Base-by-base conservation (phyloP, 2,113 vertebrate species). In the Nestor notabilis region DNA sequence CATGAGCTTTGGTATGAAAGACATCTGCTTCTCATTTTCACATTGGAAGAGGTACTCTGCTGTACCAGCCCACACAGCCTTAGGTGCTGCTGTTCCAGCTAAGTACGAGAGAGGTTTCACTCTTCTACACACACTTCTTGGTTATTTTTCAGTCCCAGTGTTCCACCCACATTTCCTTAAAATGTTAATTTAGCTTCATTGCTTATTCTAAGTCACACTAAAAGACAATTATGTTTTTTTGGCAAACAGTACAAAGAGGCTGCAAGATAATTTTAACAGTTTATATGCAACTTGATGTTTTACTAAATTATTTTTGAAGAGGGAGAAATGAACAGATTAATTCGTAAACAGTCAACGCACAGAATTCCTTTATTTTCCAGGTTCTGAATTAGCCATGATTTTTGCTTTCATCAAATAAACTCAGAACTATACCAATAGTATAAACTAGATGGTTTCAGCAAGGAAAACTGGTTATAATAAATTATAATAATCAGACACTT, bases 281-380 rank as follows among this genome's bases (percentile, higher is more conserved):
- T 91, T n/a, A 70, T 15, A 56, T 19, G 29, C 28, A 88, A 44
- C 12, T 55, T n/a, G 3, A 18, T 43, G 41, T 50, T 76, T 70
- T 52, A 83, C 27, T 27, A 79, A 15, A 39, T 76, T 81, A 17
- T 52, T 95, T 82, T 61, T 79, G 28, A 88, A 70, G 31, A 50
- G 18, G 31, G 31, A 93, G 15, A 95, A 95, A 90, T 66, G 15
- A 96, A 93, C 60, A 95, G 50, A 97, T 93, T 76, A 52, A 74
- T 94, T 95, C 86, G 81, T 90, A 83, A 94, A 75, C 44, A 87
- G 74, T 90, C 61, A 93, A 85, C 90, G 89, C 74, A 77, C 63
- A 87, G 25, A 95, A 93, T 78, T 93, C 64, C 55, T 96, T 97
- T 96, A 96, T 97, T 96, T 90, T 89, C 83, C 95, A 87, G 39